Evolutionary conservation across 2,888 invertebrate genomes (phyloP), one percentile per base, ranked within the genome.

Genomic region (Aphidoletes aphidimyza): DNA sequence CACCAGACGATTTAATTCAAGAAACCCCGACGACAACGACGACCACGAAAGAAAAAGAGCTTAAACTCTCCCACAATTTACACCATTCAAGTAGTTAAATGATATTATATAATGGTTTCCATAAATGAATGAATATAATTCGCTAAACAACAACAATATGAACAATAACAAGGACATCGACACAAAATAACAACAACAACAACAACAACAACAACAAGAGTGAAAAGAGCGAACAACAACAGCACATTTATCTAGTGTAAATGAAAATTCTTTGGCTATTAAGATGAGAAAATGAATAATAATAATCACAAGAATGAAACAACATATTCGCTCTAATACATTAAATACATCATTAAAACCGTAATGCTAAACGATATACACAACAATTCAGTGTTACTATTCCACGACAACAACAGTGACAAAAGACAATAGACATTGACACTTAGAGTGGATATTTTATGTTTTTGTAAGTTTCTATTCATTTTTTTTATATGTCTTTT

Each of bases 261-360:
- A 69, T 69, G 69, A 69, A 69, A 69, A 69, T n/a, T 69, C 30
- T 34, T 69, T 69, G 69, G 69, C 69, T 69, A 69, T 69, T 69
- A 69, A 69, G 69, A 69, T 69, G 30, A 69, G n/a, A n/a, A n/a
- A 69, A 69, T 69, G 69, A 69, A 69, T 26, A 54, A 30, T 69
- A 34, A 30, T 69, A 6, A 69, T 26, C 26, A 69, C 69, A 54
- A 54, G 69, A 69, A 69, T 69, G 69, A 3, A 30, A 69, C 69
- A 69, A 69, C 34, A 69, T 69, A 69, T 69, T 69, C 30, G 14
- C 69, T 69, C 69, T 30, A 69, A 69, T 69, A 69, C 69, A 69
- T 30, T 69, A 54, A 54, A 22, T 54, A 54, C 54, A 54, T 22
- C 22, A 11, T 14, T 69, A 69, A n/a, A 69, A 69, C 17, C 11